Evolutionary conservation across 1,140 invertebrate species (phyloP).

Genomic region (Nephotettix cincticeps): DNA sequence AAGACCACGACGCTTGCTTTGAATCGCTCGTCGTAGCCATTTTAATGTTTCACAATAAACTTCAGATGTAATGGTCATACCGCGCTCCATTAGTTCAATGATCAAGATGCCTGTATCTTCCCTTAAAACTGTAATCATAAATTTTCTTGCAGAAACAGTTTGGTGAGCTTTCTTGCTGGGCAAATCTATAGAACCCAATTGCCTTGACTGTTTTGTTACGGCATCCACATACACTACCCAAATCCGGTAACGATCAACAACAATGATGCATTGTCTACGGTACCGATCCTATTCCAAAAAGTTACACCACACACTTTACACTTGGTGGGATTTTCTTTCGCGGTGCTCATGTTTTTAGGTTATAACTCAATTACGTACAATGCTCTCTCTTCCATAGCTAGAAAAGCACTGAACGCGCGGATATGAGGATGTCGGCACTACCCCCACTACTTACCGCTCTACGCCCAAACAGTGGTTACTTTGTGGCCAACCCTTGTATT

Average conservation of each 20-base stretch:
- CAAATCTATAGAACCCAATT: too few species aligned
- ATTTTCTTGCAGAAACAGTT: constrained; percentile 26
- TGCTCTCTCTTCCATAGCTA: constrained; percentile 16
- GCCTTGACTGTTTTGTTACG: constrained; percentile 35
- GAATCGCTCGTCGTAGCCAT: constrained; percentile 30
- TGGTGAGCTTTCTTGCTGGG: constrained; percentile 25
- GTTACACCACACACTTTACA: constrained; percentile 27
- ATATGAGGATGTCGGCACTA: background rate
- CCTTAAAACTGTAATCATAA: constrained; percentile 28
- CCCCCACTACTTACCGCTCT: background rate
- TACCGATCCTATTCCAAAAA: constrained; percentile 35
- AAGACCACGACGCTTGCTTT: constrained; percentile 31
- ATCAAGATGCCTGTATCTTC: constrained; percentile 32
- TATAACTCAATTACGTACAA: background rate
- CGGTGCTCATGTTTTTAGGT: too few species aligned
- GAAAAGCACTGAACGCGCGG: background rate
- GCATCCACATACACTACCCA: constrained; percentile 34
- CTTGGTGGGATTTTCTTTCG: too few species aligned
- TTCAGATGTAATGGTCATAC: constrained; percentile 27
- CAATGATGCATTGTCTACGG: too few species aligned
- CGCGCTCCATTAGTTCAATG: constrained; percentile 28
- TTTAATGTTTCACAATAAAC: constrained; percentile 27
- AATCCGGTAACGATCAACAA: too few species aligned
- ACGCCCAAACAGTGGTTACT: too few species aligned
- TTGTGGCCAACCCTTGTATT: too few species aligned